A percentile compares a stretch with the other conserved stretches of the same genome.
phyloP scores from a whole-genome alignment of 2,888 invertebrate genomes.

The Hirtodrosophila trivittata region DNA sequence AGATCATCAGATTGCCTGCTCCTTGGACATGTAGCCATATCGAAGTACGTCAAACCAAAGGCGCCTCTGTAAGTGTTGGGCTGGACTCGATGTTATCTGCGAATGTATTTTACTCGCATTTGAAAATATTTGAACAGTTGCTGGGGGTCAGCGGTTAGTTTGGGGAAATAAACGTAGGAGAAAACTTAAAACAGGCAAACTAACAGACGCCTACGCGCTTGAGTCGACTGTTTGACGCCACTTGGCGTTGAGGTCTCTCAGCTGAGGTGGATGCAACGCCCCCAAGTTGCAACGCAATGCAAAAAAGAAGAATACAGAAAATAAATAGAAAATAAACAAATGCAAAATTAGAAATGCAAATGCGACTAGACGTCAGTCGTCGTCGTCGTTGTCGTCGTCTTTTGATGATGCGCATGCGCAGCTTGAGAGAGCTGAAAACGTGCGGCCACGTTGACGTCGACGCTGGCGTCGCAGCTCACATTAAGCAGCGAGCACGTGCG shows the following conservation, averaged over 20 bases:
- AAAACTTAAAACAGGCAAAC: slow-evolving; percentile 23
- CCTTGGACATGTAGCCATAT: too few species aligned
- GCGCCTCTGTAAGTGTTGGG: too few species aligned
- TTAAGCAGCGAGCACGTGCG: slow-evolving; percentile 77
- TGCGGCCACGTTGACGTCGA: slow-evolving; percentile 52
- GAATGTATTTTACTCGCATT: too few species aligned
- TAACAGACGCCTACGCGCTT: slow-evolving; percentile 35
- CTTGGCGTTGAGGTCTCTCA: background rate
- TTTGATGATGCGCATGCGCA: slow-evolving; percentile 69
- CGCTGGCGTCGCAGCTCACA: slow-evolving; percentile 48
- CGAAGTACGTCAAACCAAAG: too few species aligned
- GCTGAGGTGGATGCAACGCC: slow-evolving; percentile 41
- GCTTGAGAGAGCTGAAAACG: slow-evolving; percentile 59
- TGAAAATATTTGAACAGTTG: too few species aligned
- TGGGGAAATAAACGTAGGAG: slow-evolving; percentile 6
- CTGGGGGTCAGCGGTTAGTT: slow-evolving; percentile 22
- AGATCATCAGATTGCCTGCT: too few species aligned
- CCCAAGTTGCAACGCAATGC: slow-evolving; percentile 48
- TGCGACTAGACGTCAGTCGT: slow-evolving; percentile 39
- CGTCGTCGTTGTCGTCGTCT: slow-evolving; percentile 24
- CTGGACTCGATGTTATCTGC: too few species aligned
- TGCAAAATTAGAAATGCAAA: slow-evolving; percentile 77
- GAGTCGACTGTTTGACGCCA: slow-evolving; percentile 29
- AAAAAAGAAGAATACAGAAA: slow-evolving; percentile 33
- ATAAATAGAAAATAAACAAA: slow-evolving; percentile 3